Base-by-base conservation (phyloP, 2,797 vertebrate genomes). In the Pseudotriccus pelzelni region DNA sequence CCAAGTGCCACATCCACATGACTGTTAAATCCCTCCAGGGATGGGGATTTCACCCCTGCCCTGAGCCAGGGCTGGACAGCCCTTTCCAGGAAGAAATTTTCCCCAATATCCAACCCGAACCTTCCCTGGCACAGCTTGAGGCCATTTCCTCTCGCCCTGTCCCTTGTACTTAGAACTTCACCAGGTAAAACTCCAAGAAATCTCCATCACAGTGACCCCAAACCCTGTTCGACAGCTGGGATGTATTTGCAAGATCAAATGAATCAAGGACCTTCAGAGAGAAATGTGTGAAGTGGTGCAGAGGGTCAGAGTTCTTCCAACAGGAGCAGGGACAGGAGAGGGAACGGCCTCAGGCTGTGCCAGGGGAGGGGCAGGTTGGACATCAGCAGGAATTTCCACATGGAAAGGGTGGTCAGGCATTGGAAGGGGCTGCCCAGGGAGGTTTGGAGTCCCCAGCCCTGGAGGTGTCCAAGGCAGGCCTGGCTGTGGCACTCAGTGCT, bases 281-380 rank as follows among this genome's bases (percentile, higher is more conserved):
- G 39, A 52, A 62, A 39, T 0, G 4, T 10, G 7, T 37, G 56
- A 5, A 1, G 3, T 36, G 41, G 30, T 37, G 16, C 3, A 15
- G 36, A 32, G 30, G 17, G 25, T 5, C n/a, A 27, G 44, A 30
- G 12, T 62, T 47, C 50, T 62, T 44, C 34, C 20, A 44, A n/a
- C 4, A 41, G 53, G 25, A 63, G 19, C 58, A 82, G n/a, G 1
- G 0, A 4, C 16, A 36, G 44, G 10, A 21, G 53, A n/a, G 32
- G 53, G 6, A 55, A 55, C 39, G 12, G 13, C 41, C 41, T 32
- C 0, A 2, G 47, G 62, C 30, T 68, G 47, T 4, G 3, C 13
- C 27, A 36, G 27, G 63, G 15, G 12, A 27, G 18, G 39, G 6
- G 41, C 25, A 47, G 25, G 32, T 1, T 47, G 62, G 55, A 13